Evolutionary conservation across 30 jellyfish, hydroid and myxozoan genomes (phyloP).

Genomic region (Mastigias papua): DNA sequence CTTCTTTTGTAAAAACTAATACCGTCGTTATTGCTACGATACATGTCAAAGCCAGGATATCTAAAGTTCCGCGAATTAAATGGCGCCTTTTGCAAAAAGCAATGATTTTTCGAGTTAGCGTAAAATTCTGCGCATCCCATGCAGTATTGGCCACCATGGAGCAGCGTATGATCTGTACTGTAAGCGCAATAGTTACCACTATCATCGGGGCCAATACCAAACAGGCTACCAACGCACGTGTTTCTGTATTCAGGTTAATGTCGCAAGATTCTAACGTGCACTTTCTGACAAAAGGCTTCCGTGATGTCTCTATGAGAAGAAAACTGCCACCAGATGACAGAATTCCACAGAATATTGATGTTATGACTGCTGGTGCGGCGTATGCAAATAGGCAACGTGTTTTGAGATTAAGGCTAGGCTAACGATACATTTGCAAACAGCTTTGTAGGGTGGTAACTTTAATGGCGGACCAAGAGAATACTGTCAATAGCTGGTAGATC

Average conservation of each 20-base stretch:
- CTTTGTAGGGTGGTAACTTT: neutral
- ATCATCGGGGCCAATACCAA: neutral
- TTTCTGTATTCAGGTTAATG: neutral
- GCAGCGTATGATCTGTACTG: neutral
- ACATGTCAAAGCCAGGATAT: neutral
- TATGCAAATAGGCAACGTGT: neutral
- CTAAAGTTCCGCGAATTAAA: neutral
- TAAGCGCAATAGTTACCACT: neutral
- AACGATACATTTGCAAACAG: neutral
- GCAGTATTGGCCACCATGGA: neutral
- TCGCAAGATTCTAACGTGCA: constrained; percentile 6
- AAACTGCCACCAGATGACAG: neutral
- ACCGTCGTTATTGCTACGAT: neutral
- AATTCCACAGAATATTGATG: neutral
- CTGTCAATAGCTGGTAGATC: neutral
- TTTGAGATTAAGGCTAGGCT: constrained; percentile 3
- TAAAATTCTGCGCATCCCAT: constrained; percentile 4
- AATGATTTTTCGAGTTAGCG: neutral
- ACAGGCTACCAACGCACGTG: neutral
- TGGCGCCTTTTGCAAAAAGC: neutral
- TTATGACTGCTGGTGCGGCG: neutral
- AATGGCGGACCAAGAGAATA: neutral
- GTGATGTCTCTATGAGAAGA: neutral
- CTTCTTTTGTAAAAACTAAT: neutral
- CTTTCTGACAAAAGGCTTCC: neutral